Percentiles rank a stretch among this genome's conserved stretches.
These are phyloP conservation scores for Diadegma fenestrale DNA, from an alignment of 2,888 invertebrate genomes.

Conservation along the genomic window DNA sequence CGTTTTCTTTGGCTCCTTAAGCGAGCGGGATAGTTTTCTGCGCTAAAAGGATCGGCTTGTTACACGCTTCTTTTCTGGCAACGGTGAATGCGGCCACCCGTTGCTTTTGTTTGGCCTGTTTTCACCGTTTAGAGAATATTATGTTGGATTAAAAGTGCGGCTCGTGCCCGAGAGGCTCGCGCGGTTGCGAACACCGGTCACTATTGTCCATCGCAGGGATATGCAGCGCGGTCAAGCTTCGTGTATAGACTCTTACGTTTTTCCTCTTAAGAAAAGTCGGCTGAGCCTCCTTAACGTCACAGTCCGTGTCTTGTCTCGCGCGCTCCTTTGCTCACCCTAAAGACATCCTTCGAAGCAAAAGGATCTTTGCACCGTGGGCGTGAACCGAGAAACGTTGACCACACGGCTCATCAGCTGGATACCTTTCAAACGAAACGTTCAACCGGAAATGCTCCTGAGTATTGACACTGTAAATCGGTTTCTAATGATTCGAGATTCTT, in stretches of 20 bases:
- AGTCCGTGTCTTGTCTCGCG: conserved; percentile 16
- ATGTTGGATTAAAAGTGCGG: conserved; percentile 26
- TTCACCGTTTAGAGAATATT: conserved; percentile 64
- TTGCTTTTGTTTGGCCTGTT: conserved; percentile 70
- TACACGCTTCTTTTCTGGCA: conserved; percentile 67
- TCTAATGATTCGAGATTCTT: background rate
- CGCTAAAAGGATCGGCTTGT: conserved; percentile 62
- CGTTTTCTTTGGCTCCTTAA: conserved; percentile 1
- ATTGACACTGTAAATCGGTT: background rate
- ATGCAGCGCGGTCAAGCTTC: conserved; percentile 23
- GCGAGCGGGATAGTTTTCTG: conserved; percentile 2
- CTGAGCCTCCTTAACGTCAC: conserved; percentile 47
- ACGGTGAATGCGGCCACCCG: conserved; percentile 72
- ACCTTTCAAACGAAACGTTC: background rate
- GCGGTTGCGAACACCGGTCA: conserved; percentile 55
- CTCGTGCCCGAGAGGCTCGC: conserved; percentile 58
- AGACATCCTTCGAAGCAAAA: conserved; percentile 31
- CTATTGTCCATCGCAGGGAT: conserved; percentile 64
- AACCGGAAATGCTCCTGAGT: background rate
- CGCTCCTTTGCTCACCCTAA: conserved; percentile 40
- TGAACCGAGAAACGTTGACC: conserved; percentile 57
- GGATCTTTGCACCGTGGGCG: conserved; percentile 60
- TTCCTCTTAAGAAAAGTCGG: conserved; percentile 37
- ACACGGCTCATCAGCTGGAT: conserved; percentile 52
- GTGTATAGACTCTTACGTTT: conserved; percentile 1